Conservation (phyloP, 2,888 invertebrate species). For the Tortricodes alternella region DNA sequence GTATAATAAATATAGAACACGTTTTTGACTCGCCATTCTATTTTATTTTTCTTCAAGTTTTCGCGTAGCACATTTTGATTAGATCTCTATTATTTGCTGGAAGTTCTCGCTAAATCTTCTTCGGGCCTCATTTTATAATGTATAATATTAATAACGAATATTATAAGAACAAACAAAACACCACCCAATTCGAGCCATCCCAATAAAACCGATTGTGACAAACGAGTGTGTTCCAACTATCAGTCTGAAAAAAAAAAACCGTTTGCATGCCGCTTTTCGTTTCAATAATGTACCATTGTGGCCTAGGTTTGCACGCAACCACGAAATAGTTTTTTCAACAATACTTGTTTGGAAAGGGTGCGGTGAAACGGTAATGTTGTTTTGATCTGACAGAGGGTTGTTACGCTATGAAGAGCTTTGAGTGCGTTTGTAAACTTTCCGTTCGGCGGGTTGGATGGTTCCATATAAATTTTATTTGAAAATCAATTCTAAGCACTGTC, state of each 20-base stretch:
- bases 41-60: too few species aligned
- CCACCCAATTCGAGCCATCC: background rate
- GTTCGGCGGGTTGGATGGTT: background rate
- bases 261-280: slow-evolving; percentile 8
- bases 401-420: background rate
- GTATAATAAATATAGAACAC: too few species aligned
- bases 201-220: slow-evolving; percentile 9
- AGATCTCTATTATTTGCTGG: too few species aligned
- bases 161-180: background rate
- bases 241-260: slow-evolving; percentile 11
- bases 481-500: background rate
- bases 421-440: background rate
- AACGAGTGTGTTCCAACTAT: background rate
- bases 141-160: too few species aligned
- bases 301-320: background rate
- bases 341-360: slow-evolving; percentile 8
- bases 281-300: slow-evolving; percentile 10
- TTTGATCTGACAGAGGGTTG: slow-evolving; percentile 11
- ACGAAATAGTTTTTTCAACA: background rate
- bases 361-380: slow-evolving; percentile 3
- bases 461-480: background rate
- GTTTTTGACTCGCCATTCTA: too few species aligned
- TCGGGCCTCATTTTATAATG: too few species aligned
- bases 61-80: too few species aligned
- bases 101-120: too few species aligned